A percentile compares a stretch with the other conserved stretches of the same genome.
Conservation (phyloP, 1,140 invertebrate species). For the Semibalanus balanoides region DNA sequence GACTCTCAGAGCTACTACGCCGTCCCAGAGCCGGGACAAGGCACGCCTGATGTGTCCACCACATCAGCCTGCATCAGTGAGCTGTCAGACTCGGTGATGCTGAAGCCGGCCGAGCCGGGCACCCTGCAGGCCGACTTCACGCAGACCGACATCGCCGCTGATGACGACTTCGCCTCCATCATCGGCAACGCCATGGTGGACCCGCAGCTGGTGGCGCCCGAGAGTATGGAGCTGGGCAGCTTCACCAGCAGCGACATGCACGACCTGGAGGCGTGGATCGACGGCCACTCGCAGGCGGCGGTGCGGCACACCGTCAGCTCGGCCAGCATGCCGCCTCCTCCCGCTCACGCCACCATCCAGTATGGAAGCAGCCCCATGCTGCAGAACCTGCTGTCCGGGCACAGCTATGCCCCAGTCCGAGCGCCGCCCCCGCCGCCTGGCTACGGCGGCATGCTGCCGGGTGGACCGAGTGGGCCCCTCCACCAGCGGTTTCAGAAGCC, state of each 20-base stretch:
- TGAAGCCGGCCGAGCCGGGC: slow-evolving; percentile 26
- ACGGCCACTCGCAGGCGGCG: slow-evolving; percentile 45
- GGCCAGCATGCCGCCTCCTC: slow-evolving; percentile 17
- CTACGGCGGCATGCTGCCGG: slow-evolving; percentile 17
- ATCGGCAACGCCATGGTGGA: slow-evolving; percentile 76
- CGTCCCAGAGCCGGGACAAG: slow-evolving; percentile 9
- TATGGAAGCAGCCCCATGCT: slow-evolving; percentile 16
- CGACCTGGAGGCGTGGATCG: slow-evolving; percentile 60
- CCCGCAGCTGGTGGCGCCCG: slow-evolving; percentile 30
- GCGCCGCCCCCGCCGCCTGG: slow-evolving; percentile 7
- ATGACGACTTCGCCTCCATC: slow-evolving; percentile 73
- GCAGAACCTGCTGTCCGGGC: slow-evolving; percentile 17
- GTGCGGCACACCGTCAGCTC: slow-evolving; percentile 16
- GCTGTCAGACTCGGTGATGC: slow-evolving; percentile 25
- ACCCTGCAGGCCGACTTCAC: slow-evolving; percentile 32
- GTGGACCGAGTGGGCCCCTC: slow-evolving; percentile 15
- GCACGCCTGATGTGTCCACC: slow-evolving; percentile 23
- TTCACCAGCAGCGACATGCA: slow-evolving; percentile 18
- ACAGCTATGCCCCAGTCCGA: slow-evolving; percentile 16
- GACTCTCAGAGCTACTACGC: slow-evolving; percentile 45
- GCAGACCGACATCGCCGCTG: slow-evolving; percentile 32
- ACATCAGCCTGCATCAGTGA: slow-evolving; percentile 31
- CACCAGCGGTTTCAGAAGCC: slow-evolving; percentile 16
- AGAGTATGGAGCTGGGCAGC: slow-evolving; percentile 14
- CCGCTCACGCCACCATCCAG: slow-evolving; percentile 9